Percentiles rank a stretch among this genome's conserved stretches.
phyloP scores from a whole-genome alignment of 2,113 vertebrate genomes.

The Tragelaphus imberbis region DNA sequence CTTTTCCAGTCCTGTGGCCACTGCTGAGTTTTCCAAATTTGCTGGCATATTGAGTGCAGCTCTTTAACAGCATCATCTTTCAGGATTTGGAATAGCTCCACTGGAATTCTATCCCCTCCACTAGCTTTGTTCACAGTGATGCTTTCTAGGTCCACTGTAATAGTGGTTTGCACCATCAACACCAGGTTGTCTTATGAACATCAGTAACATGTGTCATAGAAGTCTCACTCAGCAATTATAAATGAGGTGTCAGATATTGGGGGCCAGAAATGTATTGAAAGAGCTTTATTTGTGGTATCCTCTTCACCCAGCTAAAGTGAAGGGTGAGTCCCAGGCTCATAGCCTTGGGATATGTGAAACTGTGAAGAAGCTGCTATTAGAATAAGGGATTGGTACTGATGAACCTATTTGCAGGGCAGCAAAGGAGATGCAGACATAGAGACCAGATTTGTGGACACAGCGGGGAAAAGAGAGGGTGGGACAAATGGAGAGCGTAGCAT shows the following conservation, averaged over 20 bases:
- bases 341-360: too few species aligned
- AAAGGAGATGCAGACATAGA: not conserved
- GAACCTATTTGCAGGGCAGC: not conserved
- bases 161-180: not conserved
- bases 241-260: not conserved
- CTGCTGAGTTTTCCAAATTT: too few species aligned
- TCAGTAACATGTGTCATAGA: not conserved
- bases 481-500: not conserved
- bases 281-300: not conserved
- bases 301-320: not conserved
- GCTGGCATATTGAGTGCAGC: too few species aligned
- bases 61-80: too few species aligned
- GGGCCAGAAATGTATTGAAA: not conserved
- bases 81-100: too few species aligned
- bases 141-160: not conserved
- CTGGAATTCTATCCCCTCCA: too few species aligned
- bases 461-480: not conserved
- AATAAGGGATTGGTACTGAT: not conserved
- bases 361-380: not conserved
- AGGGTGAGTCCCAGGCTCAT: not conserved
- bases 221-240: not conserved
- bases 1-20: too few species aligned
- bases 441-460: not conserved
- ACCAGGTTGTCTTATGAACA: not conserved
- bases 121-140: too few species aligned